Evolutionary conservation across 2,888 invertebrate species (phyloP), one percentile per base, ranked within the genome.

Genomic region (Euphydryas editha): DNA sequence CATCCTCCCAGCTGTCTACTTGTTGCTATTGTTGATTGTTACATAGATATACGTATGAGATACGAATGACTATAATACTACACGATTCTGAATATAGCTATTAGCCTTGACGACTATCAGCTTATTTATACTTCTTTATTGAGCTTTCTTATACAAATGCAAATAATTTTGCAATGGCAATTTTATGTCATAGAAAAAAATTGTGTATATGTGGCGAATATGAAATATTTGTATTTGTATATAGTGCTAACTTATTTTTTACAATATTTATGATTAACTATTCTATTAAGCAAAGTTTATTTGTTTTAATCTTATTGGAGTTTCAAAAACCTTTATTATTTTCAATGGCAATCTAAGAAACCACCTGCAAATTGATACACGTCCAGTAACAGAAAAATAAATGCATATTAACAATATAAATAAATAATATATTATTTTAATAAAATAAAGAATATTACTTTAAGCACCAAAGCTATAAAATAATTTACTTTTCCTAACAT

Each of bases 1-100:
- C 91, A 89, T 90, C 83, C 87, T 88, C 86, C 82, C 90, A 90
- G 90, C 89, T 91, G 90, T 87, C 85, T 84, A 88, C 89, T 90
- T 89, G 88, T 90, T 90, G 89, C 85, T 89, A 80, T 85, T 87
- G 82, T 86, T 85, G 81, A 80, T 81, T 80, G 76, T 77, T 78
- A 76, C 72, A 82, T 76, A 76, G 81, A 82, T 74, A 77, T 81
- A 80, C 75, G 78, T 82, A 79, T 78, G 76, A 79, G 82, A 83
- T 84, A 83, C 79, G 83, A 81, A 80, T 83, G 85, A 84, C 81
- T 84, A 78, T 77, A 76, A 80, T 65, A 72, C 80, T 74, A 70
- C 79, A 68, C 75, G 80, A 77, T 78, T 73, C 61, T 81, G 81
- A 69, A 71, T 72, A 58, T 46, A 56, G 7, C 49, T 37, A 39